phyloP scores from a whole-genome alignment of 2,113 vertebrate species.

The Onychostruthus taczanowskii region DNA sequence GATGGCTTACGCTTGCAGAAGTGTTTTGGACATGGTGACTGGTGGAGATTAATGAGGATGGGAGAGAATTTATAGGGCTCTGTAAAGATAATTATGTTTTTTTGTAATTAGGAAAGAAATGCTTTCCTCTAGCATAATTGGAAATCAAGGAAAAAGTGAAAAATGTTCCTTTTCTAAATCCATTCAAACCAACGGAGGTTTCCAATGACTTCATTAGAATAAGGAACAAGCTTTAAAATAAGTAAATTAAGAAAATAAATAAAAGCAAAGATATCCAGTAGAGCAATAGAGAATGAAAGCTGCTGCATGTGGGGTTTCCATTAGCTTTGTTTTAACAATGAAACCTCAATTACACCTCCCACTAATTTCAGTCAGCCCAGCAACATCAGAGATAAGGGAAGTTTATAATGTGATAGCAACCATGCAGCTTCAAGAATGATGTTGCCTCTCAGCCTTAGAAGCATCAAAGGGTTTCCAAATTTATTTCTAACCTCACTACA shows the following conservation, averaged over 20 bases:
- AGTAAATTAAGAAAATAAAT: not conserved
- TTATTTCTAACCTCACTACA: not conserved
- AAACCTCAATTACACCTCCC: not conserved
- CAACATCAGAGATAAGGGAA: not conserved
- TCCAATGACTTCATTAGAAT: not conserved
- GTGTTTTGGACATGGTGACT: slow-evolving; percentile 3
- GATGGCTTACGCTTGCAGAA: not conserved
- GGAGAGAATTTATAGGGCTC: not conserved
- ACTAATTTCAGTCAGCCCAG: not conserved
- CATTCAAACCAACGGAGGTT: not conserved
- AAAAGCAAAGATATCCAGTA: not conserved
- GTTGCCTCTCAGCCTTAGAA: not conserved
- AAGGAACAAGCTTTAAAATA: not conserved
- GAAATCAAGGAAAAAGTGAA: not conserved
- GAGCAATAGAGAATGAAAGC: not conserved
- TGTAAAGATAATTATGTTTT: not conserved
- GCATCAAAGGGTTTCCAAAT: not conserved
- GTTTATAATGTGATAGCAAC: not conserved
- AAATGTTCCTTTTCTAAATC: not conserved
- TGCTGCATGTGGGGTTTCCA: not conserved
- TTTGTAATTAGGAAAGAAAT: not conserved
- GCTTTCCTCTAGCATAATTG: not conserved
- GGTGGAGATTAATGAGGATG: not conserved
- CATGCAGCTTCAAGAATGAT: not conserved
- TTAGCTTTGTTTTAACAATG: not conserved